These are phyloP conservation scores for Leucoraja ocellata DNA, from an alignment of 2,797 vertebrate genomes.

Conservation along the genomic window DNA sequence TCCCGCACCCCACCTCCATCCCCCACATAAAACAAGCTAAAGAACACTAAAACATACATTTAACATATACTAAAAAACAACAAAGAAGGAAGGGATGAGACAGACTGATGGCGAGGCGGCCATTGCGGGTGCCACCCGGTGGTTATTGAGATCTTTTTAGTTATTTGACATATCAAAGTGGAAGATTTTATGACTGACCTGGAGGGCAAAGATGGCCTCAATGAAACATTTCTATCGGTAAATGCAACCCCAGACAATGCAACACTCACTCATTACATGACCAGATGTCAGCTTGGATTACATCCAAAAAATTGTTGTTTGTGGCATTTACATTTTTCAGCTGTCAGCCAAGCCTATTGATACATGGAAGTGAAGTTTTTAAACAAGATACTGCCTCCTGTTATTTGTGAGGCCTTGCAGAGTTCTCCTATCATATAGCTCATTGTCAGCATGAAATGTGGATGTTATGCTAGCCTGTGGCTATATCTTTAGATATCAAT, in stretches of 20 bases:
- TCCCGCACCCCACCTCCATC: too few species aligned
- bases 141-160: too few species aligned
- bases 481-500: constrained; percentile 34
- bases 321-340: background rate
- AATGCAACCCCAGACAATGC: too few species aligned
- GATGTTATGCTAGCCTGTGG: constrained; percentile 26
- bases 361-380: constrained; percentile 19
- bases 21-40: too few species aligned
- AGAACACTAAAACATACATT: too few species aligned
- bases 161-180: background rate
- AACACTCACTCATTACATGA: background rate
- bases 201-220: background rate
- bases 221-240: background rate
- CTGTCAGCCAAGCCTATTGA: background rate
- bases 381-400: background rate
- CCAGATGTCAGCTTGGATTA: background rate
- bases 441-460: constrained; percentile 34
- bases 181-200: background rate
- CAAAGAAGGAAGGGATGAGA: too few species aligned
- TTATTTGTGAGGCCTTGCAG: constrained; percentile 1
- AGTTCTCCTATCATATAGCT: background rate
- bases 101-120: too few species aligned
- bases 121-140: too few species aligned
- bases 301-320: background rate
- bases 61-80: too few species aligned